Conservation (phyloP, 1,140 invertebrate species). For the Aphelenchoides fujianensis region DNA sequence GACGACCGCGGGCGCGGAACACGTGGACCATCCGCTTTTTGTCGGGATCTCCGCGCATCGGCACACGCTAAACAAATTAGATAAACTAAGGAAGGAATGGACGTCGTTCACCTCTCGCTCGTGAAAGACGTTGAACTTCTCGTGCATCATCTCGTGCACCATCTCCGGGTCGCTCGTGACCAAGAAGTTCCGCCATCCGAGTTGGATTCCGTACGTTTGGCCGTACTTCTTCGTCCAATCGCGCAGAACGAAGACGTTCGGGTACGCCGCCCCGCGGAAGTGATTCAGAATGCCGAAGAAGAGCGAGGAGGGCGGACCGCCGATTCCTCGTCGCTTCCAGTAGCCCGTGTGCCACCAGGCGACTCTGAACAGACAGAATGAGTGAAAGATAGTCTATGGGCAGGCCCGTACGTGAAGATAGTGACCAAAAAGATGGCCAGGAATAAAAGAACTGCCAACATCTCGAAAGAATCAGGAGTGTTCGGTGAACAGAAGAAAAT, state of each 20-base stretch:
- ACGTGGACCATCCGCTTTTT: constrained; percentile 34
- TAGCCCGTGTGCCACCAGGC: constrained; percentile 38
- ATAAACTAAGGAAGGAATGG: constrained; percentile 17
- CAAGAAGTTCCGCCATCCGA: constrained; percentile 59
- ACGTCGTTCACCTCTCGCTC: constrained; percentile 50
- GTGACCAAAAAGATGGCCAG: not conserved
- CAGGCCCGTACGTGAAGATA: not conserved
- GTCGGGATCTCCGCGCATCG: constrained; percentile 37
- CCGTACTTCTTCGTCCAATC: constrained; percentile 64
- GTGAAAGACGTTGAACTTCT: constrained; percentile 65
- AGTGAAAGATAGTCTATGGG: not conserved
- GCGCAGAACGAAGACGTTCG: constrained; percentile 44
- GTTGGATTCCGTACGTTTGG: constrained; percentile 62
- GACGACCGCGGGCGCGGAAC: constrained; percentile 48
- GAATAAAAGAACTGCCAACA: not conserved
- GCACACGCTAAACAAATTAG: constrained; percentile 26
- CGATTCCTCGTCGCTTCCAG: constrained; percentile 60
- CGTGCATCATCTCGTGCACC: constrained; percentile 64
- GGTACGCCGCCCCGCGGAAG: constrained; percentile 46
- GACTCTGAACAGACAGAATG: constrained; percentile 20
- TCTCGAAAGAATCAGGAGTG: too few relatives aligned
- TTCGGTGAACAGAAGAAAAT: not conserved
- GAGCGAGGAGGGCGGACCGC: constrained; percentile 62
- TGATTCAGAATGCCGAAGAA: constrained; percentile 63
- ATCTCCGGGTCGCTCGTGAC: constrained; percentile 64